Percentiles rank a stretch among this genome's conserved stretches.
phyloP scores from a whole-genome alignment of 2,113 vertebrate genomes.

The Anolis sagrei region DNA sequence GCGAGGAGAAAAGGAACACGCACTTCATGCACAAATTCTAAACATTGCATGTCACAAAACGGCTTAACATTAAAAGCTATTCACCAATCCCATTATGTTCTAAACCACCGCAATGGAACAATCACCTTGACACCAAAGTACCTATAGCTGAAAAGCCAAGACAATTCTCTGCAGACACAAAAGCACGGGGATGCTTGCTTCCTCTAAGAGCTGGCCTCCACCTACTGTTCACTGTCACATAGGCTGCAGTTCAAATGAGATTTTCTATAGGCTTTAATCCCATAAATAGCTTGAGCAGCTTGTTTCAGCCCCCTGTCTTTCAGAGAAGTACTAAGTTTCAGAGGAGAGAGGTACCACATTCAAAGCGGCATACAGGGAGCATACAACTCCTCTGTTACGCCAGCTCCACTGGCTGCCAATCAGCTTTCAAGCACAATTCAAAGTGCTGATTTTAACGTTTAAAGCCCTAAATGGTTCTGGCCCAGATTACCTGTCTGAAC shows the following conservation, averaged over 20 bases:
- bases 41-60: not conserved
- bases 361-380: too few species aligned
- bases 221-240: fast-evolving
- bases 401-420: too few species aligned
- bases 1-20: too few species aligned
- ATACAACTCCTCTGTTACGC: too few species aligned
- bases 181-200: not conserved
- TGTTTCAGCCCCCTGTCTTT: not conserved
- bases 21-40: not conserved
- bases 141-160: constrained; percentile 7
- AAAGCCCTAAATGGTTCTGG: too few species aligned
- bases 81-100: not conserved
- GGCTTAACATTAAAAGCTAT: not conserved
- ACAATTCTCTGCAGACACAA: not conserved
- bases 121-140: not conserved
- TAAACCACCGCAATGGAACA: constrained; percentile 5
- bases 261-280: not conserved
- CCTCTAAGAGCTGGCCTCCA: not conserved
- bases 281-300: not conserved
- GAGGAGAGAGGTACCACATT: not conserved
- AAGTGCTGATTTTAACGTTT: too few species aligned
- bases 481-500: too few species aligned
- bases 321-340: not conserved
- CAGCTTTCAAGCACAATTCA: too few species aligned
- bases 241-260: fast-evolving